A percentile compares a stretch with the other conserved stretches of the same genome.
phyloP scores from a whole-genome alignment of 2,888 invertebrate species.

The Andrena marginata region DNA sequence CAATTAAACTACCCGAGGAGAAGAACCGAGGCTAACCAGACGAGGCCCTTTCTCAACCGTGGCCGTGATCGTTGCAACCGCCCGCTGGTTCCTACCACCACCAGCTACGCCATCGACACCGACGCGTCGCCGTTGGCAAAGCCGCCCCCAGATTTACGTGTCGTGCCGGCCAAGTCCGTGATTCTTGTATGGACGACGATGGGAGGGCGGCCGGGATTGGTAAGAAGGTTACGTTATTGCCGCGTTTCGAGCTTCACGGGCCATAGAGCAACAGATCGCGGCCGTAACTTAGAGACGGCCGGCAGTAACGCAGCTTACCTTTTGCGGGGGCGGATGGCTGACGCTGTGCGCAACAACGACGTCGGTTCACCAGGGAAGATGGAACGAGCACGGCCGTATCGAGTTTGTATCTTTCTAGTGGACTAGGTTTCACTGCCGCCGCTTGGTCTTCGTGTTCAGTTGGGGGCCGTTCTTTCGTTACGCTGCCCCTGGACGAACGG shows the following conservation, averaged over 20 bases:
- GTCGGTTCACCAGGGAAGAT: conserved; percentile 27
- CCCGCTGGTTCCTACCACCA: conserved; percentile 12
- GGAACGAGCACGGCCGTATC: conserved; percentile 35
- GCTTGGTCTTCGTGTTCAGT: conserved; percentile 14
- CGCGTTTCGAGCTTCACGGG: conserved; percentile 79
- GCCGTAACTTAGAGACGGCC: conserved; percentile 77
- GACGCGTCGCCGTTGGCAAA: conserved; percentile 48
- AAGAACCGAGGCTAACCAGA: conserved; percentile 78
- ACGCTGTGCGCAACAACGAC: conserved; percentile 40
- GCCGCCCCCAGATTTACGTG: conserved; percentile 64
- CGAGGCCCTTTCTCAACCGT: conserved; percentile 47
- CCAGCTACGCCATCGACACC: conserved; percentile 35
- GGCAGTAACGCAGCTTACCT: conserved; percentile 68
- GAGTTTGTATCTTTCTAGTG: conserved; percentile 39
- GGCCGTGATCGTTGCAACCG: conserved; percentile 53
- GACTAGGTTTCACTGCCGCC: conserved; percentile 25
- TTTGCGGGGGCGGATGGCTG: conserved; percentile 40
- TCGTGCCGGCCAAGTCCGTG: conserved; percentile 61
- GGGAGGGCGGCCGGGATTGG: conserved; percentile 66
- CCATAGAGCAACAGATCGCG: conserved; percentile 78
- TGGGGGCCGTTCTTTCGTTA: conserved; percentile 29
- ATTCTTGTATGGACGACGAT: conserved; percentile 63
- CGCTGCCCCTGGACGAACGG: conserved; percentile 21
- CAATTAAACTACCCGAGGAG: conserved; percentile 81
- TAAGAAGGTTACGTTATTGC: conserved; percentile 82